Conservation (phyloP, 1,140 invertebrate species). For the Dufourea novaeangliae region DNA sequence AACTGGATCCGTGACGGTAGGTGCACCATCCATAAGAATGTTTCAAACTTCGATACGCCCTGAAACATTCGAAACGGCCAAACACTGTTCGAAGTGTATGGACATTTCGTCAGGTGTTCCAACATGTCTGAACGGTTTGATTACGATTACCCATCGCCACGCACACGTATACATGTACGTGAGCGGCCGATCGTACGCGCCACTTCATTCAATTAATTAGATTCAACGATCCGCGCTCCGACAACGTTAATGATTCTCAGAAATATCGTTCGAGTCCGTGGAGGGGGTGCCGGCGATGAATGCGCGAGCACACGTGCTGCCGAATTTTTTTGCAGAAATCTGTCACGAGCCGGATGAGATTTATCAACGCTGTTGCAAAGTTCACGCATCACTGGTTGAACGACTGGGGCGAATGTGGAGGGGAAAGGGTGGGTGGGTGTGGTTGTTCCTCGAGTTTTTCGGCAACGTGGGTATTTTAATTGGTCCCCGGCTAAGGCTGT, state of each 20-base stretch:
- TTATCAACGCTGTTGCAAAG: constrained; percentile 66
- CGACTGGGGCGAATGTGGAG: background rate
- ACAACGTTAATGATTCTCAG: constrained; percentile 55
- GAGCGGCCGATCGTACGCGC: background rate
- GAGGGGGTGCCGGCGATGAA: background rate
- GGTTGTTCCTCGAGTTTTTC: constrained; percentile 45
- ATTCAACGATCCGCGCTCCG: constrained; percentile 43
- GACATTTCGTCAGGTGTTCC: too few relatives aligned
- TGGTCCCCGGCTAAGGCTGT: constrained; percentile 46
- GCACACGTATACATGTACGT: too few relatives aligned
- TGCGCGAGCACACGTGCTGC: constrained; percentile 55
- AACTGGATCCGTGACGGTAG: too few relatives aligned
- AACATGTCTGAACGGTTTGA: too few relatives aligned
- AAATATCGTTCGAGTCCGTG: constrained; percentile 9
- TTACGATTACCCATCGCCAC: too few relatives aligned
- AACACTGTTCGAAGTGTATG: too few relatives aligned
- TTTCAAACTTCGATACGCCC: too few relatives aligned
- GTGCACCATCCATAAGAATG: too few relatives aligned
- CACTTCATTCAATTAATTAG: constrained; percentile 47
- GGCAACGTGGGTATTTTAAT: constrained; percentile 56
- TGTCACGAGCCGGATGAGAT: constrained; percentile 68
- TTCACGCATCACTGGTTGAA: constrained; percentile 51
- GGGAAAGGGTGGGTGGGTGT: background rate
- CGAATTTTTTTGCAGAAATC: constrained; percentile 63
- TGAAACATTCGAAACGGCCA: too few relatives aligned